A percentile compares a stretch with the other conserved stretches of the same genome.
phyloP scores from a whole-genome alignment of 2,113 vertebrate genomes.

The Scartelaos histophorus region DNA sequence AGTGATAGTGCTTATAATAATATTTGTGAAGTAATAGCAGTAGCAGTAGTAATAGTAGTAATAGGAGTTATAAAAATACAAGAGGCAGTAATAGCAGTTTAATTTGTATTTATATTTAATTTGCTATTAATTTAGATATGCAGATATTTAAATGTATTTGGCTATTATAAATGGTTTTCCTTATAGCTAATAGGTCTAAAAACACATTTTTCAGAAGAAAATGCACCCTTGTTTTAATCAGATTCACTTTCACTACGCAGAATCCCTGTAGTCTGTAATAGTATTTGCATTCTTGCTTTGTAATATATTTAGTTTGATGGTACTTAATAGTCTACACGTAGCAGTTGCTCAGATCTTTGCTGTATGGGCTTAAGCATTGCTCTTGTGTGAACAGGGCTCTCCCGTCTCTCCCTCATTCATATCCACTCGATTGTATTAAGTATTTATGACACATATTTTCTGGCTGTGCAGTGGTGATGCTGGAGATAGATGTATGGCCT shows the following conservation, averaged over 20 bases:
- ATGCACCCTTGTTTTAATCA: neutral
- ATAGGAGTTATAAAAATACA: too few species aligned
- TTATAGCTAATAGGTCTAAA: neutral
- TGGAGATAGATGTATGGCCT: neutral
- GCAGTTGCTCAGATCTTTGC: slow-evolving; percentile 20
- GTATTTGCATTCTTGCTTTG: neutral
- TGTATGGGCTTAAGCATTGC: slow-evolving; percentile 8
- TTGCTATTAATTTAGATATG: too few species aligned
- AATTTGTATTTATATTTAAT: too few species aligned
- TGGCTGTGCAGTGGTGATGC: slow-evolving; percentile 9
- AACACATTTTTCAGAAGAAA: too few species aligned
- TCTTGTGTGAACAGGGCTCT: slow-evolving; percentile 41
- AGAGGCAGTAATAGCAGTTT: too few species aligned
- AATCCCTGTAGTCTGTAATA: neutral
- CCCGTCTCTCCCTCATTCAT: slow-evolving; percentile 40
- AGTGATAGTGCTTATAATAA: neutral
- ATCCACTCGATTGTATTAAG: slow-evolving; percentile 41
- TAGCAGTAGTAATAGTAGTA: neutral
- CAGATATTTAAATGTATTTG: too few species aligned
- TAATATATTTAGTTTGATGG: neutral
- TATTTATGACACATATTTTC: slow-evolving; percentile 27
- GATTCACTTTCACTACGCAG: neutral
- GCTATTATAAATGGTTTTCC: neutral
- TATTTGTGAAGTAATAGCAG: neutral
- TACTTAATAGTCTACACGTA: neutral